Evolutionary conservation across 2,113 vertebrate genomes (phyloP).

Genomic region (Bos indicus): DNA sequence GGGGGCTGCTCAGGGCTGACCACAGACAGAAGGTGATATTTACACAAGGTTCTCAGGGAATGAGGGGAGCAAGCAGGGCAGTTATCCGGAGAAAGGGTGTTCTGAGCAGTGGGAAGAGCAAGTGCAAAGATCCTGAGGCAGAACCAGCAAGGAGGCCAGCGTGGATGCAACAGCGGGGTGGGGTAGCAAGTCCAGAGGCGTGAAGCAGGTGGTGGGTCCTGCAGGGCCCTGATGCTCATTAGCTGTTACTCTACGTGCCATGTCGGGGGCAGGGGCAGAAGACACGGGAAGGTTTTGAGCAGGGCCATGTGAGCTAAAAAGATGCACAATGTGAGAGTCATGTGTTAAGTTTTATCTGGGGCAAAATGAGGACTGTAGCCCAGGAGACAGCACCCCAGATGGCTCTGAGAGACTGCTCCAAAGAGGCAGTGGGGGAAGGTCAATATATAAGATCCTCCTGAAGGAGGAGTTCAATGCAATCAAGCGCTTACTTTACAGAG

Average conservation of each 20-base stretch:
- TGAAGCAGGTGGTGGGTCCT: rapidly evolving
- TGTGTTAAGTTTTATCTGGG: neutral
- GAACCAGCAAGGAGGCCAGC: neutral
- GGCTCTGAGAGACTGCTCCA: neutral
- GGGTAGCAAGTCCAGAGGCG: neutral
- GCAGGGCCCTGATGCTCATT: neutral
- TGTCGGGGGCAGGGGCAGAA: rapidly evolving
- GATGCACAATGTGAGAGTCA: neutral
- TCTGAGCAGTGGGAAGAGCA: neutral
- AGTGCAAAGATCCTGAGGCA: neutral
- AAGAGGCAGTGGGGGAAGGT: neutral
- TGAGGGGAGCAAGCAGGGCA: neutral
- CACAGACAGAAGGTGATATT: neutral
- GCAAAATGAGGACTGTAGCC: neutral
- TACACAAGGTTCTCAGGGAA: neutral
- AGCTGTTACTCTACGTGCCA: neutral
- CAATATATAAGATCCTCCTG: neutral
- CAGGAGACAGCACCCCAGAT: neutral
- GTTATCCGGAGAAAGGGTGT: neutral
- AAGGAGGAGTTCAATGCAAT: neutral
- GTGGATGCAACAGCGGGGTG: neutral
- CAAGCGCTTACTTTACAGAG: neutral
- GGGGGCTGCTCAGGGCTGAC: neutral
- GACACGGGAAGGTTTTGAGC: neutral
- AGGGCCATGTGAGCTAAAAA: neutral